Percentiles rank a stretch among this genome's conserved stretches.
Conservation (phyloP, 2,888 invertebrate species). For the Hirtodrosophila alboralis region DNA sequence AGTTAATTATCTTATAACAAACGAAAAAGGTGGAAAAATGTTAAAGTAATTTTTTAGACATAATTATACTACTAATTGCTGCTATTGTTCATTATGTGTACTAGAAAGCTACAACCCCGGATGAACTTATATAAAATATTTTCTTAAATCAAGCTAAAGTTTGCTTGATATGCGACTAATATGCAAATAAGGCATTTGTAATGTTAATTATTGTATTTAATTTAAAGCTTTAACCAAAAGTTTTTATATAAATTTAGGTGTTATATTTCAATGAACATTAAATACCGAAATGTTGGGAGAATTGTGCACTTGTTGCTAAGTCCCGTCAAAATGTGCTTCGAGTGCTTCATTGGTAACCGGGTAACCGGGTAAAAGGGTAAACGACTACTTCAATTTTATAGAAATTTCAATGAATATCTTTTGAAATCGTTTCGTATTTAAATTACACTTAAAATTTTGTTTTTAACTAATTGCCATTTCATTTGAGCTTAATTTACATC, state of each 20-base stretch:
- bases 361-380: background rate
- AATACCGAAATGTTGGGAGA: constrained; percentile 25
- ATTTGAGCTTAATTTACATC: constrained; percentile 36
- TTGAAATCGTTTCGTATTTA: constrained; percentile 52
- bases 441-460: constrained; percentile 43
- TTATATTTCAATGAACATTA: constrained; percentile 41
- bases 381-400: constrained; percentile 27
- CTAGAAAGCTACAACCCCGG: too few species aligned
- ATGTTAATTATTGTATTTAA: too few species aligned
- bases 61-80: too few species aligned
- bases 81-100: too few species aligned
- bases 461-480: constrained; percentile 52
- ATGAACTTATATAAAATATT: too few species aligned
- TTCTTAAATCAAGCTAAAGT: too few species aligned
- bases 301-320: constrained; percentile 45
- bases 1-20: too few species aligned
- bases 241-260: constrained; percentile 15
- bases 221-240: background rate
- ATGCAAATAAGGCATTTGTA: too few species aligned
- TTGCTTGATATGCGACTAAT: too few species aligned
- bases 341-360: constrained; percentile 7
- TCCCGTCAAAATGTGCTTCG: constrained; percentile 4
- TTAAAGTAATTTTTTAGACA: too few species aligned
- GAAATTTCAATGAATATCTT: constrained; percentile 42
- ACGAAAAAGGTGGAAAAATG: too few species aligned